Conservation (phyloP, 2,797 vertebrate genomes). For the Smutsia gigantea region DNA sequence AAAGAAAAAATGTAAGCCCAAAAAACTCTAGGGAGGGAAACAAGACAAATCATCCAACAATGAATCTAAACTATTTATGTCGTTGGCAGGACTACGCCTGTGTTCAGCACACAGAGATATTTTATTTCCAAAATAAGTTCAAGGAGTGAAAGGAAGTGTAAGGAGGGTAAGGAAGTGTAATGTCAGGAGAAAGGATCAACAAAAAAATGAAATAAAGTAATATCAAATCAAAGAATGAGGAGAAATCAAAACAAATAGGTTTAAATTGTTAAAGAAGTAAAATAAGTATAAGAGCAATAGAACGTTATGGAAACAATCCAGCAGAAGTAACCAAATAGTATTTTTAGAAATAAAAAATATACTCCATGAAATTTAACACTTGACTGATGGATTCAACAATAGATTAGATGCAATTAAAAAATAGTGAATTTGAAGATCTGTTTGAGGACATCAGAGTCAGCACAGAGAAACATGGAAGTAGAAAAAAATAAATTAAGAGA, state of each 20-base stretch:
- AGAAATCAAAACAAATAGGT: constrained; percentile 6
- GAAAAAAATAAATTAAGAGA: neutral
- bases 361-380: neutral
- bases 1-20: neutral
- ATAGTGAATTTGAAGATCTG: neutral
- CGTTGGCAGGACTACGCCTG: neutral
- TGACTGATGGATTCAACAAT: neutral
- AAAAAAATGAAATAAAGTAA: neutral
- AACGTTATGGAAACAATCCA: neutral
- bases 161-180: neutral
- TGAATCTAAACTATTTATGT: neutral
- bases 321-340: neutral
- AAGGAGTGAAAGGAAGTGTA: neutral
- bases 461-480: neutral
- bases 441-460: neutral
- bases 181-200: neutral
- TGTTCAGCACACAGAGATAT: neutral
- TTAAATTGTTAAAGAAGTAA: neutral
- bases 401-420: neutral
- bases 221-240: neutral
- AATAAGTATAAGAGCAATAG: neutral
- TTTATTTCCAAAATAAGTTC: neutral
- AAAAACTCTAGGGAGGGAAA: neutral
- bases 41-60: neutral
- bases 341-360: constrained; percentile 2